Evolutionary conservation across 1,140 invertebrate genomes (phyloP), one percentile per base, ranked within the genome.

Genomic region (Lepidurus couesii): DNA sequence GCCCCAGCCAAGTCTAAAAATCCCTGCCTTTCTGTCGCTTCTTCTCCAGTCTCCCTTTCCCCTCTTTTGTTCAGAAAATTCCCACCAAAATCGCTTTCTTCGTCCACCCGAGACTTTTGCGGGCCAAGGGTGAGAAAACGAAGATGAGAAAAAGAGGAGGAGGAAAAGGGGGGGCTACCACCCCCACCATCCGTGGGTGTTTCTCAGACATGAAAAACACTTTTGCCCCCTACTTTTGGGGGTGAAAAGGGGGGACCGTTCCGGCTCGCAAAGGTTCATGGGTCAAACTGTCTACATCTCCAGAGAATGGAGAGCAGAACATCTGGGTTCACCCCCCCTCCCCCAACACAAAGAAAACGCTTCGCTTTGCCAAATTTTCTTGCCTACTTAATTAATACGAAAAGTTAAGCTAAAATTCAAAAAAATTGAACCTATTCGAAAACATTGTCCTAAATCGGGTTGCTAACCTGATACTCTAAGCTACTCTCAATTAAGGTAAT

Each of bases 141-240:
- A 21, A 65, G 53, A 65, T 65, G 53, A 65, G 53, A 65, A 65
- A 65, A 65, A 65, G 53, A n/a, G n/a, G n/a, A 13, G 47, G 47
- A 65, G 47, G 47, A 13, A 21, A 65, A 13, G 10, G 16, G 16
- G 16, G 16, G 16, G 16, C 8, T 21, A n/a, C 47, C 21, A 1
- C 6, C 6, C 5, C 53, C 53, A 13, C 21, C 9, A 65, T n/a
- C 53, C 53, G 4, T 7, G 21, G 53, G 7, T 65, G 53, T 65
- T 21, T 65, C 53, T 21, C 16, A 13, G 21, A 65, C 16, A 13
- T 65, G 16, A 65, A 13, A 0, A 7, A 7, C 45, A 47, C 4
- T 47, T 11, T 16, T 0, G 4, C 53, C 53, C 21, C 13, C 0
- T 21, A 10, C 6, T n/a, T n/a, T 1, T 7, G 8, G 53, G 53